Percentiles rank a stretch among this genome's conserved stretches.
phyloP scores from a whole-genome alignment of 2,113 vertebrate species.

The Siphamia tubifer region DNA sequence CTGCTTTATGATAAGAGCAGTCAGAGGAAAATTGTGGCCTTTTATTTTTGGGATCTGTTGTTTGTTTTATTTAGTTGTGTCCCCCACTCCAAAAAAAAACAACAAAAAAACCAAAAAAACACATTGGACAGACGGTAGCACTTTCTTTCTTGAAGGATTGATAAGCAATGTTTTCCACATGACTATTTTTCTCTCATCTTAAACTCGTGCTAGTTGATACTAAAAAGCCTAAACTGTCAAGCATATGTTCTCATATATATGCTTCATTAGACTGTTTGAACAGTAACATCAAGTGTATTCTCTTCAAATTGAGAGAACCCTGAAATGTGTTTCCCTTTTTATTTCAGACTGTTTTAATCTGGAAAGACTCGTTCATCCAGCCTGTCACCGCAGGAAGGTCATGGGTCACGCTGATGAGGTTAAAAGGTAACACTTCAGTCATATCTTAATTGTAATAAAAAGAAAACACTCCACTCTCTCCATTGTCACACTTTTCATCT shows the following conservation, averaged over 20 bases:
- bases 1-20: constrained; percentile 63
- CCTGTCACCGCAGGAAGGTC: neutral
- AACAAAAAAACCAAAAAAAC: no score
- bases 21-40: constrained; percentile 56
- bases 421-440: constrained; percentile 50
- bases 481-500: constrained; percentile 18
- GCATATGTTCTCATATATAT: neutral
- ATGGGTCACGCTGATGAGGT: constrained; percentile 17
- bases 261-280: no score
- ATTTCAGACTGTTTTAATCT: no score
- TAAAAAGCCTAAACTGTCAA: constrained; percentile 61
- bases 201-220: neutral
- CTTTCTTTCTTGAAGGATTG: constrained; percentile 55
- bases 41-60: constrained; percentile 44
- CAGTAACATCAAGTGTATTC: neutral
- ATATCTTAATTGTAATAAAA: constrained; percentile 2
- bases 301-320: neutral
- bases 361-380: neutral
- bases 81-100: no score
- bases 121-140: constrained; percentile 70
- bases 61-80: no score
- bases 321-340: neutral
- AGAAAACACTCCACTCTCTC: constrained; percentile 10
- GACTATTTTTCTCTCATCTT: constrained; percentile 50
- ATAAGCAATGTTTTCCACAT: constrained; percentile 81